Evolutionary conservation across 1,140 invertebrate species (phyloP).

Genomic region (Tetramorium parvispinum): DNA sequence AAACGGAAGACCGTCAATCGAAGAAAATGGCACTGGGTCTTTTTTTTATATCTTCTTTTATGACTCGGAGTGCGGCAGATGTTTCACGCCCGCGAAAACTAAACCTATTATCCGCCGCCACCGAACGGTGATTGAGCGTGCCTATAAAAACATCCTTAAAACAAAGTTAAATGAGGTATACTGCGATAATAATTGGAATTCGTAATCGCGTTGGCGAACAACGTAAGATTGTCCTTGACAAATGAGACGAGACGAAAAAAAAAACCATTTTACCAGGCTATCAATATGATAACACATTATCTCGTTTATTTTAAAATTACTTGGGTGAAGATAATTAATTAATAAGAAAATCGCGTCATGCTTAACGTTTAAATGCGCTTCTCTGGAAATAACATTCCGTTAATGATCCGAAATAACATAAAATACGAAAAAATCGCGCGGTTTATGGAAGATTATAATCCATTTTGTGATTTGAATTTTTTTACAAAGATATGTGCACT

Average conservation of each 20-base stretch:
- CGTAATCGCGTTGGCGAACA: slow-evolving; percentile 61
- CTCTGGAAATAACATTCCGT: too few relatives aligned
- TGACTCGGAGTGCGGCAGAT: slow-evolving; percentile 71
- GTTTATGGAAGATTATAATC: neutral
- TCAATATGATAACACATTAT: neutral
- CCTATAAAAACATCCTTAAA: slow-evolving; percentile 77
- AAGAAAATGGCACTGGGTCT: slow-evolving; percentile 67
- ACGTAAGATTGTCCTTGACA: neutral
- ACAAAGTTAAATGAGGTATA: slow-evolving; percentile 79
- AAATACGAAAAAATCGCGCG: neutral
- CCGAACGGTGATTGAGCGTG: slow-evolving; percentile 76
- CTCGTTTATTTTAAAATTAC: neutral
- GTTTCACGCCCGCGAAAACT: slow-evolving; percentile 72
- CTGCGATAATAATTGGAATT: slow-evolving; percentile 71
- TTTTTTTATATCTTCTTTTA: slow-evolving; percentile 82
- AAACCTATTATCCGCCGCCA: slow-evolving; percentile 78
- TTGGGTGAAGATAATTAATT: neutral
- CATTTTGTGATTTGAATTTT: neutral
- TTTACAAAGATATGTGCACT: neutral
- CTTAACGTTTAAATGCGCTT: neutral
- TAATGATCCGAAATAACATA: neutral
- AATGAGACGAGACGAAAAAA: neutral
- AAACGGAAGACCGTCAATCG: slow-evolving; percentile 40
- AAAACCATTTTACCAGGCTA: neutral
- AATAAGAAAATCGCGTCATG: neutral